Conservation (phyloP, 2,113 vertebrate species). For the Micronisus gabar region DNA sequence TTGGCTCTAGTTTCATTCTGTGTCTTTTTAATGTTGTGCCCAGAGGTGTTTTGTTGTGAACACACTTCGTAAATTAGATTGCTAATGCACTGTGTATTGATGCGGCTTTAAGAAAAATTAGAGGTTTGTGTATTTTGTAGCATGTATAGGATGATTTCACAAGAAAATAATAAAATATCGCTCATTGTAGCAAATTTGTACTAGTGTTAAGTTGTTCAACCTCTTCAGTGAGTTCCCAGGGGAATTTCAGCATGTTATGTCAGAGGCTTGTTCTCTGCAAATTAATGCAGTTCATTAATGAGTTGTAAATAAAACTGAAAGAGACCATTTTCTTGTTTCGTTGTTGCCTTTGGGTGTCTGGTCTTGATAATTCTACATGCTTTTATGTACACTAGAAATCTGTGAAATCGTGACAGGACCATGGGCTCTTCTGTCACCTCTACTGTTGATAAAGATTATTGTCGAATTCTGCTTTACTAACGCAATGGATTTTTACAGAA, state of each 20-base stretch:
- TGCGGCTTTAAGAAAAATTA: neutral
- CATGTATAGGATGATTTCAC: neutral
- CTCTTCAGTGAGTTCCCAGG: neutral
- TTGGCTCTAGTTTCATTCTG: neutral
- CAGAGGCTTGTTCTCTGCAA: neutral
- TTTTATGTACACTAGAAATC: neutral
- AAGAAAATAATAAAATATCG: neutral
- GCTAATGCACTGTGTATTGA: neutral
- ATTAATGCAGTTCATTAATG: neutral
- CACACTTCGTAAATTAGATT: neutral
- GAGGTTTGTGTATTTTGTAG: neutral
- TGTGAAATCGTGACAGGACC: neutral
- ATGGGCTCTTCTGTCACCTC: neutral
- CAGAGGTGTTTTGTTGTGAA: neutral
- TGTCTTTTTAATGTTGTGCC: neutral
- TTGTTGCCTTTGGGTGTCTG: neutral
- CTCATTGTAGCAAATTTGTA: neutral
- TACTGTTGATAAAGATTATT: neutral
- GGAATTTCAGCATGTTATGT: neutral
- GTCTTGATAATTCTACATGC: neutral
- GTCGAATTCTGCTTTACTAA: neutral
- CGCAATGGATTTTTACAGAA: conserved; percentile 73
- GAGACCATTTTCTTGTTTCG: neutral
- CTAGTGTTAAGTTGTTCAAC: neutral
- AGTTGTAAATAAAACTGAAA: neutral